Evolutionary conservation across 2,113 vertebrate species (phyloP).

Genomic region (Ictidomys tridecemlineatus): DNA sequence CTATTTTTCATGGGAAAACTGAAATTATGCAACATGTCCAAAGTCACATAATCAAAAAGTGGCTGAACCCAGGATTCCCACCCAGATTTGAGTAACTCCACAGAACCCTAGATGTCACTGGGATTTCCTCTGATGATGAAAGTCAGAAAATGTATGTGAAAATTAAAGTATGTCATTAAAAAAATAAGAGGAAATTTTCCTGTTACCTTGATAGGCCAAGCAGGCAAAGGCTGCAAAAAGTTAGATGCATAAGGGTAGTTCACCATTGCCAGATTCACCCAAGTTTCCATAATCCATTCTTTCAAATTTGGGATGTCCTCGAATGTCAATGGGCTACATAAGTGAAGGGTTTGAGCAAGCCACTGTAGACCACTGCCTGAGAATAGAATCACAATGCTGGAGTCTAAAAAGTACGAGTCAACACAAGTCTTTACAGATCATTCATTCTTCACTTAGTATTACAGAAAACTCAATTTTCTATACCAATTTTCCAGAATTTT

Average conservation of each 20-base stretch:
- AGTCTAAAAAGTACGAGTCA: constrained; percentile 7
- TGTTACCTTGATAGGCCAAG: constrained; percentile 96
- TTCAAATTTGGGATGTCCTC: constrained; percentile 89
- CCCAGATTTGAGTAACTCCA: background rate
- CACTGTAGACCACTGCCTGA: constrained; percentile 92
- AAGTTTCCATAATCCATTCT: constrained; percentile 95
- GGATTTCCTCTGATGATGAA: constrained; percentile 24
- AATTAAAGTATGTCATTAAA: background rate
- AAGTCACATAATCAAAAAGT: background rate
- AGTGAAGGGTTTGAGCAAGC: constrained; percentile 91
- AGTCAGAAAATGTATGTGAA: background rate
- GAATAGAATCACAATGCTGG: constrained; percentile 45
- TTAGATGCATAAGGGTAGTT: constrained; percentile 95
- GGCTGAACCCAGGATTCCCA: background rate
- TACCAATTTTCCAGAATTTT: constrained; percentile 17
- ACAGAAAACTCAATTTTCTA: constrained; percentile 37
- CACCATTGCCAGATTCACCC: constrained; percentile 97
- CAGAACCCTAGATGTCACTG: background rate
- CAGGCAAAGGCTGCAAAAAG: constrained; percentile 96
- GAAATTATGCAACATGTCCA: background rate
- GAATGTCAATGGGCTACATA: constrained; percentile 91
- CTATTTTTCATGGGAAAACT: constrained; percentile 33
- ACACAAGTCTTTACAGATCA: background rate
- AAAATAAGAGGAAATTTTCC: background rate
- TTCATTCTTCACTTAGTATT: background rate